These are phyloP conservation scores for Coluber constrictor DNA, from an alignment of 2,797 vertebrate species.

Conservation along the genomic window DNA sequence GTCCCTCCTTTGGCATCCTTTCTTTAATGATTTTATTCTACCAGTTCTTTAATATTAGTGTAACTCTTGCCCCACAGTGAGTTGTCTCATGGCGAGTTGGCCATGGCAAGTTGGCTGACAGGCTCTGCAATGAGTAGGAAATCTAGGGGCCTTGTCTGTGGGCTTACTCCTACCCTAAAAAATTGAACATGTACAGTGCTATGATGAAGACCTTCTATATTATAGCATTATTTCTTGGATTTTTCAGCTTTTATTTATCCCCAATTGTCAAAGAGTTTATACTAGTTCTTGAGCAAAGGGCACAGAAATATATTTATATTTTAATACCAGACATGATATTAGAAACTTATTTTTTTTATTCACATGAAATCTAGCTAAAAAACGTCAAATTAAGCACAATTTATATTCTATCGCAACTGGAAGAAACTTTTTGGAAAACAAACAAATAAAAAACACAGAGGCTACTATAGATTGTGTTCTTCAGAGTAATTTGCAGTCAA, in stretches of 20 bases:
- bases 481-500: constrained; percentile 56
- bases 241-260: neutral
- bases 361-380: neutral
- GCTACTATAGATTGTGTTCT: constrained; percentile 28
- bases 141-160: neutral
- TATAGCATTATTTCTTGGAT: neutral
- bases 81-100: neutral
- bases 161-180: neutral
- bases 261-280: neutral
- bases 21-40: neutral
- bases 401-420: neutral
- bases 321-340: neutral
- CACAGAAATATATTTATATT: neutral
- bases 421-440: constrained; percentile 38
- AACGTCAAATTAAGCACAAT: neutral
- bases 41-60: neutral
- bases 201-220: neutral
- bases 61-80: neutral
- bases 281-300: neutral
- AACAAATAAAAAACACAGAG: constrained; percentile 56
- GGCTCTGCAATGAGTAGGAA: neutral
- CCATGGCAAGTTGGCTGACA: neutral
- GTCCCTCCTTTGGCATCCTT: neutral
- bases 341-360: neutral
- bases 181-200: neutral